A percentile compares a stretch with the other conserved stretches of the same genome.
Conservation (phyloP, 2,113 vertebrate species). For the Hydrolagus affinis region DNA sequence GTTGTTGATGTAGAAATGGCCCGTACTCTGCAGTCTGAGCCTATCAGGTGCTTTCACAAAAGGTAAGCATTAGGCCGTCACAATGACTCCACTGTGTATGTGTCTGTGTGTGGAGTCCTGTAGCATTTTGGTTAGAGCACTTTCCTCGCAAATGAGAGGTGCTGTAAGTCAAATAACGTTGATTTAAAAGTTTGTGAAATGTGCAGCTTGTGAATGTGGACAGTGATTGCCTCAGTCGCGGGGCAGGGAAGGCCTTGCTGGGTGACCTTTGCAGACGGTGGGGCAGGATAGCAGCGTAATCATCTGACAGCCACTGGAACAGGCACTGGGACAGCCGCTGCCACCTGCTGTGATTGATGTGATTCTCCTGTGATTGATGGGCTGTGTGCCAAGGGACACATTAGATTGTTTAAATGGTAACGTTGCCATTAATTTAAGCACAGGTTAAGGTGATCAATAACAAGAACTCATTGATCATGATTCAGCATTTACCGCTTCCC, state of each 20-base stretch:
- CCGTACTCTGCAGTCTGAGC: too few species aligned
- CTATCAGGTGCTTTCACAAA: too few species aligned
- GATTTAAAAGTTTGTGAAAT: constrained; percentile 14
- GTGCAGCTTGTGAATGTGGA: not conserved
- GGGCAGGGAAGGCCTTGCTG: constrained; percentile 1
- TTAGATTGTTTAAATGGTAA: constrained; percentile 64
- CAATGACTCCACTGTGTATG: too few species aligned
- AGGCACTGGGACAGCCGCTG: not conserved
- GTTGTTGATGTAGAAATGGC: too few species aligned
- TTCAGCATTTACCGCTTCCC: constrained; percentile 53
- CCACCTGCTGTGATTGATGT: constrained; percentile 61
- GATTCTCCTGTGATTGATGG: constrained; percentile 67
- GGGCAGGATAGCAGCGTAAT: constrained; percentile 45
- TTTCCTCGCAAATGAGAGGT: too few species aligned
- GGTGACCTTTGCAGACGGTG: constrained; percentile 38
- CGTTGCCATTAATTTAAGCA: constrained; percentile 77
- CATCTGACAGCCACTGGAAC: constrained; percentile 23
- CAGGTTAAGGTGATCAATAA: constrained; percentile 93
- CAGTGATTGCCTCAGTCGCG: not conserved
- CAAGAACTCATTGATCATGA: constrained; percentile 71
- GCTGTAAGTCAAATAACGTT: not conserved
- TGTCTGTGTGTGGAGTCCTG: too few species aligned
- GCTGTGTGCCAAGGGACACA: constrained; percentile 61
- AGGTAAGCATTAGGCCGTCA: too few species aligned
- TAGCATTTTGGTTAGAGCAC: too few species aligned